Evolutionary conservation across 2,888 invertebrate species (phyloP).

Genomic region (Drosophila cognata): DNA sequence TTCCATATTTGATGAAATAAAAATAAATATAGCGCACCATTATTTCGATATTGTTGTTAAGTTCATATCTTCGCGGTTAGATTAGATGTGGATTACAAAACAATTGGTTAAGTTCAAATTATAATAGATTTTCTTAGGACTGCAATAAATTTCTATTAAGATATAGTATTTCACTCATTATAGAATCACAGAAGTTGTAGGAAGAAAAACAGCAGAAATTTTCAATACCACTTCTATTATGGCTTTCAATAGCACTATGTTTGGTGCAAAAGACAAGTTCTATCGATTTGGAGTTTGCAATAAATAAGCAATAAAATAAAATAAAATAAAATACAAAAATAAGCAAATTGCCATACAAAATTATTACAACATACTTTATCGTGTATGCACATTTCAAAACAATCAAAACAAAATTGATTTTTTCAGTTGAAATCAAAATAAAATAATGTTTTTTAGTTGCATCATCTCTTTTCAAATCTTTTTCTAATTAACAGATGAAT

Average conservation of each 20-base stretch:
- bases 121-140: background rate
- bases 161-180: background rate
- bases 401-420: no score
- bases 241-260: background rate
- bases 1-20: background rate
- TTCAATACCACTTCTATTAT: background rate
- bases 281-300: background rate
- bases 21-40: background rate
- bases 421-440: no score
- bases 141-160: background rate
- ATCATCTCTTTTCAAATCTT: background rate
- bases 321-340: background rate
- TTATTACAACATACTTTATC: no score
- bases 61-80: background rate
- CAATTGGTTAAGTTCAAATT: background rate
- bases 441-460: no score
- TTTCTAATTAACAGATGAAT: background rate
- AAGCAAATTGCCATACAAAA: background rate
- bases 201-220: background rate
- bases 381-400: no score
- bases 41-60: background rate
- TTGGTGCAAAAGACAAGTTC: background rate
- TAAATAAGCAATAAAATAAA: background rate
- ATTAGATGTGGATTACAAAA: background rate
- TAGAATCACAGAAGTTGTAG: background rate